Percentiles rank a stretch among this genome's conserved stretches.
Conservation (phyloP, 2,113 vertebrate genomes). For the Nothobranchius kuhntae region DNA sequence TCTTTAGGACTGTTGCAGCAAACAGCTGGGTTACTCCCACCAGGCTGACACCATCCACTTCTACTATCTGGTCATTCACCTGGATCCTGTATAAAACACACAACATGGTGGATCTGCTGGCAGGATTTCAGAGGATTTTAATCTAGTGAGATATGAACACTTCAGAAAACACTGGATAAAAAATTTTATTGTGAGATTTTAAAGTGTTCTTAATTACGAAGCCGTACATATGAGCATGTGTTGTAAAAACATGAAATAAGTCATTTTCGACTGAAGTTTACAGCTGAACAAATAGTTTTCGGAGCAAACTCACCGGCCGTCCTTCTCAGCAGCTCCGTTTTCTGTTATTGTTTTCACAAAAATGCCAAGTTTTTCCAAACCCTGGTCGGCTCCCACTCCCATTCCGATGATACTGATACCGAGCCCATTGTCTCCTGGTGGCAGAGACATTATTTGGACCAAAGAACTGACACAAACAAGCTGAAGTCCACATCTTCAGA, state of each 20-base stretch:
- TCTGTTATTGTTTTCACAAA: slow-evolving; percentile 95
- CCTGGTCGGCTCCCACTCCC: slow-evolving; percentile 93
- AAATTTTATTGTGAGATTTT: slow-evolving; percentile 29
- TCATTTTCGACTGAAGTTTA: background rate
- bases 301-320: slow-evolving; percentile 81
- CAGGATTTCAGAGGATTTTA: slow-evolving; percentile 9
- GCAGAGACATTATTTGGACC: background rate
- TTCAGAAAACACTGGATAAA: slow-evolving; percentile 21
- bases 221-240: background rate
- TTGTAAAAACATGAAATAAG: background rate
- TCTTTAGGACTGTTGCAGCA: slow-evolving; percentile 92
- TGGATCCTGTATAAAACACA: slow-evolving; percentile 69
- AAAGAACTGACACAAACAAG: background rate
- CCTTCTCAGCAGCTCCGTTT: slow-evolving; percentile 86
- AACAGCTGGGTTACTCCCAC: slow-evolving; percentile 93
- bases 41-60: slow-evolving; percentile 89
- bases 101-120: background rate
- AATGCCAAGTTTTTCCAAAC: slow-evolving; percentile 92
- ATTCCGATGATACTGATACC: slow-evolving; percentile 96
- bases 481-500: background rate
- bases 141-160: background rate
- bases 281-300: background rate
- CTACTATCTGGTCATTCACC: slow-evolving; percentile 94
- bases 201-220: slow-evolving; percentile 24
- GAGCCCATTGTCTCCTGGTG: slow-evolving; percentile 88